Percentiles rank a stretch among this genome's conserved stretches.
Evolutionary conservation across 2,797 vertebrate genomes (phyloP).

Genomic region (Buphagus erythrorhynchus): DNA sequence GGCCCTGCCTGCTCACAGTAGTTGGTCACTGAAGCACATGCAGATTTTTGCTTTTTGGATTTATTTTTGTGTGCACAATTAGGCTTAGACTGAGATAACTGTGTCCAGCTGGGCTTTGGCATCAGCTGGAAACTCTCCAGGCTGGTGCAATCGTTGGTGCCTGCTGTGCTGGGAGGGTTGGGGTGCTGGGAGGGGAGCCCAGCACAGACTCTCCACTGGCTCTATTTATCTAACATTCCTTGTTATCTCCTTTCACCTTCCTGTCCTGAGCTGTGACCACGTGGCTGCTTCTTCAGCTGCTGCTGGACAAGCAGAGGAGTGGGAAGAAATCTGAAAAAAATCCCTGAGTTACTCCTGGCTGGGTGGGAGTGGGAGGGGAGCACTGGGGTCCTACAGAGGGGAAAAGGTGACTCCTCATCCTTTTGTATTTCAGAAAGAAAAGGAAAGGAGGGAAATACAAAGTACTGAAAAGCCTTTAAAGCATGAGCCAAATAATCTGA

Average conservation of each 20-base stretch:
- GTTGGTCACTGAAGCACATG: slow-evolving; percentile 2
- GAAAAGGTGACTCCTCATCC: not conserved
- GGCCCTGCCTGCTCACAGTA: not conserved
- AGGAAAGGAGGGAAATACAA: accelerated
- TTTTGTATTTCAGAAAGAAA: not conserved
- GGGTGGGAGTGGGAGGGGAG: not conserved
- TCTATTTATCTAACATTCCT: not conserved
- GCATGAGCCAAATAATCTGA: not conserved
- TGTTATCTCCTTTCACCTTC: not conserved
- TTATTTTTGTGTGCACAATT: not conserved
- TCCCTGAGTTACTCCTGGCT: not conserved
- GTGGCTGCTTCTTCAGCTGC: not conserved
- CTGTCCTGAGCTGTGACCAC: not conserved
- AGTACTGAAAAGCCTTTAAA: not conserved
- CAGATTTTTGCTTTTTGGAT: not conserved
- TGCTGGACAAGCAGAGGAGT: not conserved
- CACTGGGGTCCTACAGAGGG: not conserved
- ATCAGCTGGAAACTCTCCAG: not conserved
- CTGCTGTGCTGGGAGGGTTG: not conserved
- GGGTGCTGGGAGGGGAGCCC: not conserved
- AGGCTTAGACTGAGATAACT: not conserved
- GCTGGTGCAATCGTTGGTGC: not conserved
- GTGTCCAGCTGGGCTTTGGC: not conserved
- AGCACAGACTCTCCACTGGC: not conserved
- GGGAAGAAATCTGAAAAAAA: not conserved